Base-by-base conservation (phyloP, 2,888 invertebrate species). In the Dasysyrphus albostriatus region DNA sequence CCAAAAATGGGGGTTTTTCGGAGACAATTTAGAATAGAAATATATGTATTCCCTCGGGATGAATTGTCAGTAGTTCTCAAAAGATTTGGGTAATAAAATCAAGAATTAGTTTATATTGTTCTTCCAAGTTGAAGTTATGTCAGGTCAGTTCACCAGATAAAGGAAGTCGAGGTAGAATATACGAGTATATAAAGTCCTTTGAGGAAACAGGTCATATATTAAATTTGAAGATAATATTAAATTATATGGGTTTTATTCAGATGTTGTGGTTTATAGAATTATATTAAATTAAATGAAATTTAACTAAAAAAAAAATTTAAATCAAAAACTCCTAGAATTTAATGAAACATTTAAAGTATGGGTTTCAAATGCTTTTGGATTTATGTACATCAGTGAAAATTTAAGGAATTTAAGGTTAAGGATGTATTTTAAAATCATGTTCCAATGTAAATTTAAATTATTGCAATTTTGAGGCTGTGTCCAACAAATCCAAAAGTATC, bases 21-120 rank as follows among this genome's bases (percentile, higher is more conserved):
- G 44, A 1, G 63, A 63, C 42, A 59, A 32, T 32, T 4, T 32
- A 24, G 24, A 24, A 24, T 59, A 59, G 63, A 29, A 9, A 63
- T 32, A n/a, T n/a, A n/a, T n/a, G n/a, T n/a, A 44, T 63, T 8
- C 63, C n/a, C 44, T 24, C 5, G 24, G 29, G 29, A 44, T 29
- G 24, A n/a, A 61, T 39, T 37, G 24, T 14, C 29, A 42, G 61
- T 42, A 42, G 61, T 42, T 4, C 12, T 39, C 7, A 19, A 34
- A 56, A 34, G n/a, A 56, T 34, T 63, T 9, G 29, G 63, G 32
- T 63, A 24, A 24, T 42, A 63, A 39, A 61, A 61, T 61, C 37
- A 34, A 8, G 44, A 63, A 44, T 63, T 29, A 44, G 9, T 44
- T 63, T 44, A 14, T 29, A 63, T 63, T 44, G 63, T 44, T 29